These are phyloP conservation scores for Batillaria attramentaria DNA, from an alignment of 1,140 invertebrate species.

Conservation along the genomic window DNA sequence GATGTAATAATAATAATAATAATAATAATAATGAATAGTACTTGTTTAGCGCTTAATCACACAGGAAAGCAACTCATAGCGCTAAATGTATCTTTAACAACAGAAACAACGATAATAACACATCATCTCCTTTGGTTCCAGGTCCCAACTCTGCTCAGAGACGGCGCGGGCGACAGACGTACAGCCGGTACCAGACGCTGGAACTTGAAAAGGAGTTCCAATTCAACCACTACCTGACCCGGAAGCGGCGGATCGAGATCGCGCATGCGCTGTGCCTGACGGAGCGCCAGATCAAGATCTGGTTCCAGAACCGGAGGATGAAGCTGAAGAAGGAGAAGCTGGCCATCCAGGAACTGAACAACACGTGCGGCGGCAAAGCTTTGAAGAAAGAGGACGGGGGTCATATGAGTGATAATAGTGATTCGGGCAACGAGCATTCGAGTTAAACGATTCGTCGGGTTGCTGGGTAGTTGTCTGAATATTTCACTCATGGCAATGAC, in stretches of 20 bases:
- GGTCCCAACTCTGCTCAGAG: conserved; percentile 96
- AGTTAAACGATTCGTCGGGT: conserved; percentile 18
- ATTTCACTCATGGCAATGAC: background rate
- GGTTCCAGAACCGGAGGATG: conserved; percentile 95
- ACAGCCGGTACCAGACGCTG: conserved; percentile 89
- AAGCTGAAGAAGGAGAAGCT: conserved; percentile 99
- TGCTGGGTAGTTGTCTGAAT: background rate
- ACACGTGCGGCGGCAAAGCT: conserved; percentile 26
- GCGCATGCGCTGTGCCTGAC: conserved; percentile 89
- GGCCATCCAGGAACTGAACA: conserved; percentile 53
- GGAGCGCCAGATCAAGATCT: conserved; percentile 87
- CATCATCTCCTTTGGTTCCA: no score
- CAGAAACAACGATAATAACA: no score
- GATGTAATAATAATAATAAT: no score
- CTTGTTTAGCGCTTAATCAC: no score
- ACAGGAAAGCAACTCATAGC: no score
- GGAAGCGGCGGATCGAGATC: conserved; percentile 87
- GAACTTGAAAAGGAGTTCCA: conserved; percentile 80
- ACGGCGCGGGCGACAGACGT: conserved; percentile 93
- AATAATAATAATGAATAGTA: no score
- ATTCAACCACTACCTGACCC: conserved; percentile 79
- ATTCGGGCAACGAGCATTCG: conserved; percentile 34
- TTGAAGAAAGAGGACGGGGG: conserved; percentile 12
- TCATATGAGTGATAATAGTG: conserved; percentile 22
- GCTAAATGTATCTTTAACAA: no score